These are phyloP conservation scores for Tautogolabrus adspersus DNA, from an alignment of 2,113 vertebrate species.

Conservation along the genomic window DNA sequence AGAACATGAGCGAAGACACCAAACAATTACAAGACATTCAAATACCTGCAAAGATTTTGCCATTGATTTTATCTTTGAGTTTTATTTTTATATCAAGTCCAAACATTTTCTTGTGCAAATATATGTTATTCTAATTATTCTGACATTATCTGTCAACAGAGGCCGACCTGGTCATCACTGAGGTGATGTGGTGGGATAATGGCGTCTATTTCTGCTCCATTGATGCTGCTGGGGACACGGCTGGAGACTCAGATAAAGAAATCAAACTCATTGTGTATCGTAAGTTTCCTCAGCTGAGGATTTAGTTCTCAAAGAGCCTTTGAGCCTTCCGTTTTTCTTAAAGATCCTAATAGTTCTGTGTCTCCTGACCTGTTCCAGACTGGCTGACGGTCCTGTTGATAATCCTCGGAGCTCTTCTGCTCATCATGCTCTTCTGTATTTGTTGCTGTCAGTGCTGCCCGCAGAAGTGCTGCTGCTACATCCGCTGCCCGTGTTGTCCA, in stretches of 20 bases:
- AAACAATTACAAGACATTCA: neutral
- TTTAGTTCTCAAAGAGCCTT: too few relatives aligned
- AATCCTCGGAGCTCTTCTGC: constrained; percentile 86
- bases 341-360: neutral
- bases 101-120: neutral
- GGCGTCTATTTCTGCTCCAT: constrained; percentile 93
- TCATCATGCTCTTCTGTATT: constrained; percentile 88
- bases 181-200: constrained; percentile 99
- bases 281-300: constrained; percentile 75
- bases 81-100: too few relatives aligned
- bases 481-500: constrained; percentile 95
- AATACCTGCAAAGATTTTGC: neutral
- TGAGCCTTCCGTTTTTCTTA: too few relatives aligned
- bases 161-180: constrained; percentile 93
- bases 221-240: constrained; percentile 92
- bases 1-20: neutral
- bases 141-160: constrained; percentile 75
- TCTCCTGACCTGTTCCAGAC: constrained; percentile 78
- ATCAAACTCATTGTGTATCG: constrained; percentile 93
- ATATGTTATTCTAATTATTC: neutral
- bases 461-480: constrained; percentile 94
- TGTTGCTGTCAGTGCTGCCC: constrained; percentile 99
- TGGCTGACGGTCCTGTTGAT: constrained; percentile 96
- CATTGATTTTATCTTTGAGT: neutral
- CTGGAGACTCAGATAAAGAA: constrained; percentile 90